Evolutionary conservation across 2,113 vertebrate species (phyloP), one percentile per base, ranked within the genome.

Genomic region (Trachemys scripta): DNA sequence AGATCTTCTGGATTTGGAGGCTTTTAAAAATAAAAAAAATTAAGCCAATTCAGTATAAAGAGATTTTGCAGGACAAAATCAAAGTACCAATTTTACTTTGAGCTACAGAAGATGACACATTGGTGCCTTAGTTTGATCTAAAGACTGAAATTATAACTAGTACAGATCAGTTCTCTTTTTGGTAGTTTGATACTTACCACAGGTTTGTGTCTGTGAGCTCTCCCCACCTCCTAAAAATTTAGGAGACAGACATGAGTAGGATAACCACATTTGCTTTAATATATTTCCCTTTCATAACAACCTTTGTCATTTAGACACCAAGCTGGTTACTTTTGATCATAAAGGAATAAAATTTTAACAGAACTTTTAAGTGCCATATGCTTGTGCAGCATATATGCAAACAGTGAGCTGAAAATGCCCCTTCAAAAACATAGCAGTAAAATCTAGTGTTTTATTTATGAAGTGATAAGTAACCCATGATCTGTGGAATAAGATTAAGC

Each of bases 1-100:
- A 99, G 98, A 97, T 99, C 99, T 98, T 99, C 98, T 90, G 99
- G 99, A 94, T 98, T 98, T 96, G 99, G 99, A 94, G 99, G 99
- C 99, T 99, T 90, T 35, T 89, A 96, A 31, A 95, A 47, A 47
- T 7, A 38, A 87, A 91, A 94, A 94, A 29, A 92, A 20, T 92
- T 50, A 88, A 53, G 56, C 79, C 16, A 59, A 65, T 89, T 97
- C 85, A 92, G 53, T 81, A 85, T 81, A 85, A 80, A 88, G 90
- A 84, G 7, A 90, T 51, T 82, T 90, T 95, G 11, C n/a, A 84
- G 22, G 25, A 78, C n/a, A 90, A 89, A 90, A 95, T 5, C 72
- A 35, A 62, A 87, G 51, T 95, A 85, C 8, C 88, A 65, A 13
- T 35, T 78, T 92, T 92, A 95, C 42, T 96, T 38, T 88, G 79